phyloP scores from a whole-genome alignment of 2,113 vertebrate species.

The Bolborhynchus lineola region DNA sequence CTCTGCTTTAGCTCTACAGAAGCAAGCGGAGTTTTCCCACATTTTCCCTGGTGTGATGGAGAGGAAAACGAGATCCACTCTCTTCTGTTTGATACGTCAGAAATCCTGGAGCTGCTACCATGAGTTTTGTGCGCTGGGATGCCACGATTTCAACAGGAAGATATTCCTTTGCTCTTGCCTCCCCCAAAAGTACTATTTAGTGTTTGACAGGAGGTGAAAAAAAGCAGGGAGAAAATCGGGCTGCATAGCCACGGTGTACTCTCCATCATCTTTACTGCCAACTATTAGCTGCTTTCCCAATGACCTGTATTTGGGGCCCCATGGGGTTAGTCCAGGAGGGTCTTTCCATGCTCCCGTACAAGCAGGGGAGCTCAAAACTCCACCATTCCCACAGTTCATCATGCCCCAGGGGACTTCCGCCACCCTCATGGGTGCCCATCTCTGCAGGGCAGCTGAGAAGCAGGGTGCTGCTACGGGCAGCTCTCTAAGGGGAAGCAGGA shows the following conservation, averaged over 20 bases:
- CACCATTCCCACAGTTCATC: rapidly evolving
- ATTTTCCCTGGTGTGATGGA: background rate
- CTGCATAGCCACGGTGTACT: rapidly evolving
- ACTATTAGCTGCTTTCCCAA: background rate
- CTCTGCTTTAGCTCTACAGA: background rate
- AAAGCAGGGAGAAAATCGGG: background rate
- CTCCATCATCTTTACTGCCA: background rate
- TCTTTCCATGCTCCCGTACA: background rate
- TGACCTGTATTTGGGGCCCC: background rate
- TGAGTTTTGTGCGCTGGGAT: background rate
- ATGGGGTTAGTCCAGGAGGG: background rate
- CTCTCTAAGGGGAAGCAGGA: background rate
- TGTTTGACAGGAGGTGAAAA: rapidly evolving
- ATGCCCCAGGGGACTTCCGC: rapidly evolving
- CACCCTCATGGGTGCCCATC: rapidly evolving
- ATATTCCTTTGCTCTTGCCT: background rate
- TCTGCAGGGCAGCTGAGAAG: background rate
- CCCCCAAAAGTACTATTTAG: background rate
- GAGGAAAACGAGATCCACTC: background rate
- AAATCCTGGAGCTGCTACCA: background rate
- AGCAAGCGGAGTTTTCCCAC: background rate
- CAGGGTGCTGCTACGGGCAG: no score
- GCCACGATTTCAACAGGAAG: background rate
- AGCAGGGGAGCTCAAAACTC: background rate
- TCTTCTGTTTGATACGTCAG: background rate